These are phyloP conservation scores for Cotesia glomerata DNA, from an alignment of 1,140 invertebrate genomes.

Conservation along the genomic window DNA sequence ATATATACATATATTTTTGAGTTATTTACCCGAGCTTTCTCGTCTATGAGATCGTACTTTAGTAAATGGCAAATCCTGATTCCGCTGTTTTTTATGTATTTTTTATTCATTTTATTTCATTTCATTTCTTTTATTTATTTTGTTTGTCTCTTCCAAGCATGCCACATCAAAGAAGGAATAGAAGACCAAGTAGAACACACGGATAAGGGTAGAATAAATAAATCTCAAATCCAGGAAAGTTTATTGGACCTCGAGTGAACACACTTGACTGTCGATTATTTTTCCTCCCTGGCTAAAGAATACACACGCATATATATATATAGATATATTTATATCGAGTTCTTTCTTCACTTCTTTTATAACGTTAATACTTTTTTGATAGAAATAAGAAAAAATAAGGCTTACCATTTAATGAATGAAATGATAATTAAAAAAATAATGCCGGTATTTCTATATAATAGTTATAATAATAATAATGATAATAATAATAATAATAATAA, in stretches of 20 bases:
- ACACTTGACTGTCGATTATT: slow-evolving; percentile 4
- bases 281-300: not conserved
- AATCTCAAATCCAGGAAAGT: not conserved
- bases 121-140: not conserved
- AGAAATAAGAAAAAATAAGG: not conserved
- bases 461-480: not conserved
- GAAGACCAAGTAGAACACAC: too few relatives aligned
- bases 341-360: not conserved
- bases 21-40: too few relatives aligned
- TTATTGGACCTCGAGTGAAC: not conserved
- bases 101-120: too few relatives aligned
- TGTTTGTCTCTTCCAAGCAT: not conserved
- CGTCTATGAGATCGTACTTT: too few relatives aligned
- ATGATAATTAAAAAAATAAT: too few relatives aligned
- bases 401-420: not conserved
- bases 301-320: not conserved
- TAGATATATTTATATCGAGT: not conserved
- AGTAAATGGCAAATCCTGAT: too few relatives aligned
- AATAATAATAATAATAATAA: not conserved
- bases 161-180: not conserved
- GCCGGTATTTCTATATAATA: not conserved
- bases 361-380: not conserved
- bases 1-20: too few relatives aligned
- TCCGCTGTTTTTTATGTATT: not conserved
- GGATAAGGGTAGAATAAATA: slow-evolving; percentile 18